Base-by-base conservation (phyloP, 2,888 invertebrate species). In the Drosophila maculinotata region DNA sequence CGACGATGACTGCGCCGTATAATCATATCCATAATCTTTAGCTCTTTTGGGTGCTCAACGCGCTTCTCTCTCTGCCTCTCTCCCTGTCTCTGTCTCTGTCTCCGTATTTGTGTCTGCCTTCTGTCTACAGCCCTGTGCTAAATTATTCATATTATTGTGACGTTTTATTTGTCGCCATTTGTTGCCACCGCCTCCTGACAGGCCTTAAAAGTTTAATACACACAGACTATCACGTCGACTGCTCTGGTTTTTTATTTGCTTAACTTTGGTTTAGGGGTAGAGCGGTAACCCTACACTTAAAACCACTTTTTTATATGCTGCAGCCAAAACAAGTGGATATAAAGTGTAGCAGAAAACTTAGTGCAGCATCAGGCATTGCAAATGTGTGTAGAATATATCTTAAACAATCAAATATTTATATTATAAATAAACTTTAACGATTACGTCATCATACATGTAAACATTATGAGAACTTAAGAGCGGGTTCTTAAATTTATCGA, bases 91-190 rank as follows among this genome's bases (percentile, higher is more conserved):
- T 25, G 14, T 1, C 30, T 45, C 45, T 28, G 33, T 14, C 17
- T 58, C 17, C 3, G 8, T 5, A 39, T 38, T 39, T 39, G 26
- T n/a, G n/a, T 33, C 20, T 31, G 31, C 23, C n/a, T 26, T 38
- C 36, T 17, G 38, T 45, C 31, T 45, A 28, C 44, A 20, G 57
- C 33, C 45, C 26, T 26, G 39, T 44, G 64, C 54, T 36, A 64
- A 73, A 73, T 82, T 69, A 74, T 82, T 71, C 70, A 74, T 73
- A 82, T 81, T 79, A 79, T 82, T 79, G 74, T 69, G 67, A 60
- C 36, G 45, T 76, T 82, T 79, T 79, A 76, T 79, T 79, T 79
- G 66, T 57, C 58, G 33, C 54, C 53, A 39, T 65, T 66, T 54
- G 65, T 57, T 66, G 70, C 42, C 54, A 45, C 45, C 41, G n/a